phyloP scores from a whole-genome alignment of 2,113 vertebrate genomes.

The Alectura lathami region DNA sequence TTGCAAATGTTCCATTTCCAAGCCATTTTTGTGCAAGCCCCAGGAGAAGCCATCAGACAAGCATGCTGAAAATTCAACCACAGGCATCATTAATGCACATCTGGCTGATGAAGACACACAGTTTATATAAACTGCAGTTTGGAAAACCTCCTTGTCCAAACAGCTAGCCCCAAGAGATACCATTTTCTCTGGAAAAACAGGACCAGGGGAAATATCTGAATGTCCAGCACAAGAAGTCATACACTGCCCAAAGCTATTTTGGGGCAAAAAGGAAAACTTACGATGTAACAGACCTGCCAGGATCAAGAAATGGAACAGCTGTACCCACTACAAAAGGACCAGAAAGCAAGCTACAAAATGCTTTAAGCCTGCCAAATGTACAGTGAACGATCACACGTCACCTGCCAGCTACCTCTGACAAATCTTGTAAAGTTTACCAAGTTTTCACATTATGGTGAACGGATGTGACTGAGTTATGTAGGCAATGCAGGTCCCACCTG shows the following conservation, averaged over 20 bases:
- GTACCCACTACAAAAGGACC: neutral
- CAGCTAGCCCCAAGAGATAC: neutral
- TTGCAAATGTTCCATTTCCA: slow-evolving; percentile 57
- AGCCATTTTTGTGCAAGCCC: slow-evolving; percentile 43
- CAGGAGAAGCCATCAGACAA: slow-evolving; percentile 48
- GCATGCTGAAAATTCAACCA: slow-evolving; percentile 44
- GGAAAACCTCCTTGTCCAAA: slow-evolving; percentile 18
- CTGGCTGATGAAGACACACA: slow-evolving; percentile 42
- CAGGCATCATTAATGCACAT: slow-evolving; percentile 45
- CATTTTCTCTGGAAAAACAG: neutral
- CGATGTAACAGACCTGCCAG: neutral
- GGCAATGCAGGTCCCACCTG: neutral
- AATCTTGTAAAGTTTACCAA: neutral
- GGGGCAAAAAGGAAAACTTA: neutral
- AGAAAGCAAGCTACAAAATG: neutral
- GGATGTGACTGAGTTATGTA: neutral
- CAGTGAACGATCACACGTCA: neutral
- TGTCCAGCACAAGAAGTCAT: neutral
- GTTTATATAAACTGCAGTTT: slow-evolving; percentile 19
- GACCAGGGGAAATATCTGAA: neutral
- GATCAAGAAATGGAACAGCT: neutral
- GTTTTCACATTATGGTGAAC: neutral
- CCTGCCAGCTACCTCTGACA: neutral
- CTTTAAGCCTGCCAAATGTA: neutral
- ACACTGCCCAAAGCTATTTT: neutral